A percentile compares a stretch with the other conserved stretches of the same genome.
These are phyloP conservation scores for Tipula lateralis DNA, from an alignment of 2,888 invertebrate genomes.

Conservation along the genomic window DNA sequence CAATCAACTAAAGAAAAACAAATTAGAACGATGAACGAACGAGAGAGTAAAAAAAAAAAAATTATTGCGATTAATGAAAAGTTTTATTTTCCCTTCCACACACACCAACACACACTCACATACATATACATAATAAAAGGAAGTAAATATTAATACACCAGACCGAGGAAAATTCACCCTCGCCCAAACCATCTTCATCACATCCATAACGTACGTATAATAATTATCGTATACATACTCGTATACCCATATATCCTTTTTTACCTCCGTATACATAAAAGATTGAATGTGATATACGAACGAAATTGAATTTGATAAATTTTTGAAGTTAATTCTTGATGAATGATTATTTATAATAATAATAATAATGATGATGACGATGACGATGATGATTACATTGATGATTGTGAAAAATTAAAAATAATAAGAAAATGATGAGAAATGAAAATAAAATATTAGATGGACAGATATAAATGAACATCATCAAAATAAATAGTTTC, in stretches of 20 bases:
- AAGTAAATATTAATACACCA: not conserved
- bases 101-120: not conserved
- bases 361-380: not conserved
- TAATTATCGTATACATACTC: not conserved
- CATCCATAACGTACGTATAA: not conserved
- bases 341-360: not conserved
- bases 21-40: constrained; percentile 1
- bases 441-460: constrained; percentile 21
- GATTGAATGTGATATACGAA: not conserved
- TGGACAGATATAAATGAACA: constrained; percentile 31
- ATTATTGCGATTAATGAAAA: constrained; percentile 12
- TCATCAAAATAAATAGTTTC: constrained; percentile 31
- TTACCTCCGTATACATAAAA: not conserved
- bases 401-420: constrained; percentile 14
- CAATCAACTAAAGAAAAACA: constrained; percentile 28
- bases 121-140: not conserved
- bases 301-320: not conserved
- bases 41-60: not conserved
- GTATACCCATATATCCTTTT: no score
- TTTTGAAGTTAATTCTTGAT: constrained; percentile 15
- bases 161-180: not conserved
- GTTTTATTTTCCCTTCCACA: not conserved
- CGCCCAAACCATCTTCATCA: not conserved
- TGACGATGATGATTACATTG: constrained; percentile 27
- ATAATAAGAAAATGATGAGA: constrained; percentile 20